A percentile compares a stretch with the other conserved stretches of the same genome.
Evolutionary conservation across 2,113 vertebrate genomes (phyloP).

Genomic region (Callionymus lyra): DNA sequence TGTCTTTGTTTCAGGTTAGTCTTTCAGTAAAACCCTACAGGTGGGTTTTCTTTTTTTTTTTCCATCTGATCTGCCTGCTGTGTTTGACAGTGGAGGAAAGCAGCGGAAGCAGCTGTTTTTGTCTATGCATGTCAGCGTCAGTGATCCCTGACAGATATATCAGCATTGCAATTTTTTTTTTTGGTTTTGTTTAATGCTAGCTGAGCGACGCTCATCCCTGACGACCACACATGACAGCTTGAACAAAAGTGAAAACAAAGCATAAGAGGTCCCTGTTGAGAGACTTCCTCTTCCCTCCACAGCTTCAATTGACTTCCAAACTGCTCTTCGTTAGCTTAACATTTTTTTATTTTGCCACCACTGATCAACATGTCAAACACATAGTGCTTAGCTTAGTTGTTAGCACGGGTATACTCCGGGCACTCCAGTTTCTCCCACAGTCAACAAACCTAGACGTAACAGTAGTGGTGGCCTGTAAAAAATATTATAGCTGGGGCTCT

Average conservation of each 20-base stretch:
- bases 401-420: too few relatives aligned
- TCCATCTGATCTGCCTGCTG: too few relatives aligned
- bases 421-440: too few relatives aligned
- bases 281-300: slow-evolving; percentile 9
- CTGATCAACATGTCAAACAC: too few relatives aligned
- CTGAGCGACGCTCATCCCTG: slow-evolving; percentile 35
- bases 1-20: slow-evolving; percentile 1
- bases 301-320: too few relatives aligned
- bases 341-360: too few relatives aligned
- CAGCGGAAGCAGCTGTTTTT: slow-evolving; percentile 36
- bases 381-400: too few relatives aligned
- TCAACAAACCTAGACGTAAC: too few relatives aligned
- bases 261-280: slow-evolving; percentile 9
- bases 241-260: slow-evolving; percentile 46
- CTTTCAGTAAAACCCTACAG: slow-evolving; percentile 28
- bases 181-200: slow-evolving; percentile 17
- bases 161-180: slow-evolving; percentile 9
- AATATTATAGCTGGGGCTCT: too few relatives aligned
- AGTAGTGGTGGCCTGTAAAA: too few relatives aligned
- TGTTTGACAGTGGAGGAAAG: slow-evolving; percentile 3
- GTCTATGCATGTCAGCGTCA: slow-evolving; percentile 17
- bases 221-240: slow-evolving; percentile 46
- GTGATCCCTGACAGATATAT: slow-evolving; percentile 31
- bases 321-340: too few relatives aligned
- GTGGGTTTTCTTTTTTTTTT: slow-evolving; percentile 16